These are phyloP conservation scores for Popillia japonica DNA, from an alignment of 1,140 invertebrate species.

Conservation along the genomic window DNA sequence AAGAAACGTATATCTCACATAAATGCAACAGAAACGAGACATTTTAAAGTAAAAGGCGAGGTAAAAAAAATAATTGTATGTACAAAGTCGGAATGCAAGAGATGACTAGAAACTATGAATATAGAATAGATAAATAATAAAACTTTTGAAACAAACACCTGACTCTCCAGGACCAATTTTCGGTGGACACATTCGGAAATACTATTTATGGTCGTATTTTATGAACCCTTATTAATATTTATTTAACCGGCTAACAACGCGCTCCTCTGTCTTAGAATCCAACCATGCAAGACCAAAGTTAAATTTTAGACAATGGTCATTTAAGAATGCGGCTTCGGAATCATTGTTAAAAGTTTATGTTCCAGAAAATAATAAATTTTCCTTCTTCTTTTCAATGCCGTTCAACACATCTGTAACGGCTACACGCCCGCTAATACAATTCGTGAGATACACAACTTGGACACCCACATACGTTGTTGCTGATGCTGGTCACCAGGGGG, in stretches of 20 bases:
- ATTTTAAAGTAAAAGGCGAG: too few species aligned
- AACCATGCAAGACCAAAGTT: not conserved
- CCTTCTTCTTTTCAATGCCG: not conserved
- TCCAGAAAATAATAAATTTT: constrained; percentile 33
- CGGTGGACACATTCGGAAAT: too few species aligned
- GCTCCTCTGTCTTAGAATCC: not conserved
- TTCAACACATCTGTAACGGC: constrained; percentile 15
- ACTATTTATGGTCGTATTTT: not conserved
- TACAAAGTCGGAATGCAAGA: too few species aligned
- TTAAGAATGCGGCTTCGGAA: constrained; percentile 26
- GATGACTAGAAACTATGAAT: too few species aligned
- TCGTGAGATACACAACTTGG: not conserved
- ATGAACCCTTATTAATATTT: constrained; percentile 27
- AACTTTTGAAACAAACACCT: too few species aligned
- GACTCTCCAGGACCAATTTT: too few species aligned
- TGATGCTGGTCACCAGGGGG: constrained; percentile 16
- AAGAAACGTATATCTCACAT: too few species aligned
- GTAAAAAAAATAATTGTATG: too few species aligned
- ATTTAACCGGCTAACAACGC: not conserved
- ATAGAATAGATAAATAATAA: too few species aligned
- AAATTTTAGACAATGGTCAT: constrained; percentile 31
- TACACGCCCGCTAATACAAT: constrained; percentile 11
- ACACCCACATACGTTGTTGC: constrained; percentile 13
- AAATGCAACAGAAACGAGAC: too few species aligned
- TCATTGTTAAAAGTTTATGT: constrained; percentile 24